These are phyloP conservation scores for Zhuqinia jingwanae DNA, from an alignment of 2,888 invertebrate genomes.

Conservation along the genomic window DNA sequence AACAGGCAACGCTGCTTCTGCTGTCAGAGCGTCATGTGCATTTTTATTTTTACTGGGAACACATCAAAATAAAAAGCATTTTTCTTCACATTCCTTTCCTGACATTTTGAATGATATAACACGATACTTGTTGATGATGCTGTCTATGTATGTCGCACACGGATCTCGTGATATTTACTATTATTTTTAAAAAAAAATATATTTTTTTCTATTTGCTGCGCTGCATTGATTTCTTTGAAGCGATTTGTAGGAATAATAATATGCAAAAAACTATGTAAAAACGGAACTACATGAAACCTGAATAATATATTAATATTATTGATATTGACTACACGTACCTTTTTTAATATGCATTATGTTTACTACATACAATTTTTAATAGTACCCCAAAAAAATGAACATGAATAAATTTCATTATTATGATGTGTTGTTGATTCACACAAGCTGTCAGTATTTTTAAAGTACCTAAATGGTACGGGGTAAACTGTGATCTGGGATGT, in stretches of 20 bases:
- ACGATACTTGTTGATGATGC: too few relatives aligned
- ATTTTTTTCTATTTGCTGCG: neutral
- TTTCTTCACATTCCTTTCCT: neutral
- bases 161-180: too few relatives aligned
- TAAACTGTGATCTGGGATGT: too few relatives aligned
- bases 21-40: constrained; percentile 40
- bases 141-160: neutral
- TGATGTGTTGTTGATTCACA: too few relatives aligned
- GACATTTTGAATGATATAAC: constrained; percentile 10
- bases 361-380: too few relatives aligned
- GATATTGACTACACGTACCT: too few relatives aligned
- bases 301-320: too few relatives aligned
- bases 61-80: neutral
- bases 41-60: constrained; percentile 3
- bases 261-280: neutral
- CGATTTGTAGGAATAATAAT: neutral
- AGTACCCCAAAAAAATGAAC: too few relatives aligned
- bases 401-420: too few relatives aligned
- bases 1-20: neutral
- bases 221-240: neutral
- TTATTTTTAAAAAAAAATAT: too few relatives aligned
- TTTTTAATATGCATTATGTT: too few relatives aligned
- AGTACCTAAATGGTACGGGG: neutral
- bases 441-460: too few relatives aligned
- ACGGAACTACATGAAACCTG: neutral